A percentile compares a stretch with the other conserved stretches of the same genome.
phyloP scores from a whole-genome alignment of 2,888 invertebrate species.

The Drosophila nr. perissopoda region DNA sequence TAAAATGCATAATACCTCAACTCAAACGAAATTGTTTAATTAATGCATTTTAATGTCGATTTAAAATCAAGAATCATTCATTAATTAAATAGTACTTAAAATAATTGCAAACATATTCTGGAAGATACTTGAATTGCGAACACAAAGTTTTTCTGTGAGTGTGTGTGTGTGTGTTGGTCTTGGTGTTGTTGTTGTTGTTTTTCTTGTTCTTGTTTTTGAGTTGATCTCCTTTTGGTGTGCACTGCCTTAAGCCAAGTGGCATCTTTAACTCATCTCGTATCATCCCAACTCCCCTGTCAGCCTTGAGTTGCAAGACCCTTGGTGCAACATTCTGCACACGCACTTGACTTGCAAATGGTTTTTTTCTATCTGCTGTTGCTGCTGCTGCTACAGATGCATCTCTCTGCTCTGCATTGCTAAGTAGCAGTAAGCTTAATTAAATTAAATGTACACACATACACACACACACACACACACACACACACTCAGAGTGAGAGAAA shows the following conservation, averaged over 20 bases:
- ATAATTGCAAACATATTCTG: not conserved
- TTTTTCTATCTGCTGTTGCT: conserved; percentile 9
- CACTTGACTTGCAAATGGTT: conserved; percentile 74
- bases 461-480: conserved; percentile 15
- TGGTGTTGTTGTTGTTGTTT: not conserved
- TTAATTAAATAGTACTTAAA: not conserved
- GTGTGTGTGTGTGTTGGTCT: not conserved
- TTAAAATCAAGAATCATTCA: not conserved
- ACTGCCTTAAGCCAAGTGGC: conserved; percentile 27
- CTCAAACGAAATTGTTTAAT: not conserved
- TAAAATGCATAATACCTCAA: not conserved
- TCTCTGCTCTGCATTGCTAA: conserved; percentile 58
- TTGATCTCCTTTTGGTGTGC: conserved; percentile 7
- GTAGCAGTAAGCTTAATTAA: conserved; percentile 73
- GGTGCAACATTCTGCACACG: conserved; percentile 30
- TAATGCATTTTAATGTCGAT: not conserved
- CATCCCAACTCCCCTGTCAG: not conserved
- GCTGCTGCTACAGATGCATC: conserved; percentile 52
- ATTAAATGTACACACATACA: conserved; percentile 56
- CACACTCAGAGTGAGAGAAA: not conserved
- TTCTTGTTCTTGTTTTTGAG: not conserved
- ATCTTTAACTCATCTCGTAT: conserved; percentile 20
- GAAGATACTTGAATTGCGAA: not conserved
- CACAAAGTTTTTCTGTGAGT: not conserved
- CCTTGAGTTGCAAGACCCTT: conserved; percentile 14